Evolutionary conservation across 2,113 vertebrate species (phyloP), one percentile per base, ranked within the genome.

Genomic region (Corythornis cristatus): DNA sequence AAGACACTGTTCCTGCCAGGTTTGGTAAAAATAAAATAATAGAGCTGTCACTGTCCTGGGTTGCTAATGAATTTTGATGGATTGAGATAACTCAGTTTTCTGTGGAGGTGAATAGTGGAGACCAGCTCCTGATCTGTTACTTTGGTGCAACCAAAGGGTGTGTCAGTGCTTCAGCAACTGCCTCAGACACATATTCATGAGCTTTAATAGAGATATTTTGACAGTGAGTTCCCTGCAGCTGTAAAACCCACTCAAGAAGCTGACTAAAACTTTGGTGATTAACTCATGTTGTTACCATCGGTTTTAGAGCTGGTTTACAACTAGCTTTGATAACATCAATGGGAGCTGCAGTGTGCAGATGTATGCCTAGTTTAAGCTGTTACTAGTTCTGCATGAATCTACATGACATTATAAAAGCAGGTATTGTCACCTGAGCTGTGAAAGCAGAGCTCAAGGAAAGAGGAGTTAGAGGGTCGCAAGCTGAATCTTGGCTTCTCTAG

Each of bases 1-100:
- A 66, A 75, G 26, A 54, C 17, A 4, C n/a, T 43, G 11, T 48
- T 37, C 72, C 66, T 84, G 40, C 62, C 58, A 87, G 40, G 35
- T 92, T 50, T 91, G 86, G 87, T 60, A 53, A 68, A 93, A 90
- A 73, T 94, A 42, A 90, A 90, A 96, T 83, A 89, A 72, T 19
- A 82, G 93, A 88, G n/a, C 90, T 91, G 87, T 95, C 79, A 61
- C 76, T 83, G 54, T 60, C 87, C 77, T 56, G 80, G 67, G n/a
- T 88, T 64, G 35, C 40, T 75, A 79, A 90, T 67, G 78, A 89
- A 61, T 10, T 71, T 64, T 57, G 84, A 56, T 60, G 73, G 93
- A 91, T 56, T 66, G 83, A 54, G 85, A 73, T 64, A 83, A 42
- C 65, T 76, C 82, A 31, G 53, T 43, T 88, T 45, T 82, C 68